Evolutionary conservation across 2,888 invertebrate genomes (phyloP).

Genomic region (Leuctra nigra): DNA sequence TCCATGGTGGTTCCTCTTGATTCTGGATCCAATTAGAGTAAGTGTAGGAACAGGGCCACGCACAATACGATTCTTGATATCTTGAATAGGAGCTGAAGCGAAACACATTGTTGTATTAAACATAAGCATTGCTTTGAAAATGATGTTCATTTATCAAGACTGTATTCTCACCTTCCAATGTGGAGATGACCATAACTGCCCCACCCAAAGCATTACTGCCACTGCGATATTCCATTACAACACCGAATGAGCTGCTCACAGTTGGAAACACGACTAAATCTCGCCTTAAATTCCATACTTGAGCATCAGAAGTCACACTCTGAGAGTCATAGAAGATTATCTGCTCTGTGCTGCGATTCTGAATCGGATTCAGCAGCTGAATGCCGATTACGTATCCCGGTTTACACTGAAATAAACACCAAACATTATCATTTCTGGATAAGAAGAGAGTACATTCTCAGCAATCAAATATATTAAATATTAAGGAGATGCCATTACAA

Average conservation of each 20-base stretch:
- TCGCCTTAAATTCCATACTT: conserved; percentile 69
- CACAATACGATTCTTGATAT: conserved; percentile 63
- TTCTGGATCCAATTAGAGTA: conserved; percentile 61
- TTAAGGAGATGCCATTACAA: no score
- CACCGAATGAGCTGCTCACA: conserved; percentile 74
- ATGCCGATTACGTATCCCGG: conserved; percentile 83
- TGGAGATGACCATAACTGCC: conserved; percentile 69
- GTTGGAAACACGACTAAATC: conserved; percentile 88
- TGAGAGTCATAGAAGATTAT: conserved; percentile 73
- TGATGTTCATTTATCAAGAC: not conserved
- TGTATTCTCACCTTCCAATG: conserved; percentile 48
- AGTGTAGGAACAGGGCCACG: conserved; percentile 75
- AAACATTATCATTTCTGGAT: no score
- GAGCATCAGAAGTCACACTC: conserved; percentile 47
- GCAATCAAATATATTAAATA: no score
- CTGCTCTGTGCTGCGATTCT: conserved; percentile 78
- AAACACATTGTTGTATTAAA: not conserved
- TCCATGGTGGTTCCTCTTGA: conserved; percentile 74
- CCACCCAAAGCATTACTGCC: conserved; percentile 74
- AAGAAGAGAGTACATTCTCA: no score
- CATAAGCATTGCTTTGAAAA: no score
- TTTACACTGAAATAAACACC: conserved; percentile 46
- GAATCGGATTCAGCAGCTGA: conserved; percentile 84
- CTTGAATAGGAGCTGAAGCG: conserved; percentile 41
- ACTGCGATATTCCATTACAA: conserved; percentile 73